These are phyloP conservation scores for Dasypus novemcinctus DNA, from an alignment of 2,113 vertebrate genomes.

Conservation along the genomic window DNA sequence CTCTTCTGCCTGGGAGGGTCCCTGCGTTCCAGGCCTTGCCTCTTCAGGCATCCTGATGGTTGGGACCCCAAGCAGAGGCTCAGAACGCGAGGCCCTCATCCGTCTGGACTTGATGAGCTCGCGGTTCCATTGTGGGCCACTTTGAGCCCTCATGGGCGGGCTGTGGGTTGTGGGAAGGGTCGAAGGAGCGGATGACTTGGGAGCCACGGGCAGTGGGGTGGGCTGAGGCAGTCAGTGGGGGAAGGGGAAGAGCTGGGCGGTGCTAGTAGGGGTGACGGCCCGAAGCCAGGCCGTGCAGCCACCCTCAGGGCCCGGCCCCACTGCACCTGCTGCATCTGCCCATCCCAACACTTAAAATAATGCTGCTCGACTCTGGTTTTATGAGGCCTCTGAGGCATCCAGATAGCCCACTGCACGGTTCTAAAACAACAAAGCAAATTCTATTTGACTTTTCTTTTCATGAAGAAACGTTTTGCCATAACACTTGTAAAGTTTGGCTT, in stretches of 20 bases:
- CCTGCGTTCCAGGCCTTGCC: not conserved
- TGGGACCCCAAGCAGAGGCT: fast-evolving
- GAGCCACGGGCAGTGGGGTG: fast-evolving
- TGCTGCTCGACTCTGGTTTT: fast-evolving
- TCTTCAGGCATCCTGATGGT: too few relatives aligned
- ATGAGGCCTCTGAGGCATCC: not conserved
- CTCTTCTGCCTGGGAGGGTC: not conserved
- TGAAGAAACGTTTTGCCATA: not conserved
- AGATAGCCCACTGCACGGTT: not conserved
- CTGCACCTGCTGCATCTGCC: too few relatives aligned
- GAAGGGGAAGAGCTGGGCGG: fast-evolving
- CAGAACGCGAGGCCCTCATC: fast-evolving
- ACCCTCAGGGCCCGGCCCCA: not conserved
- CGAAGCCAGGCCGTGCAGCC: not conserved
- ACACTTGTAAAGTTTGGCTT: not conserved
- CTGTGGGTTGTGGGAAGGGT: not conserved
- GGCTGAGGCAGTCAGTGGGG: not conserved
- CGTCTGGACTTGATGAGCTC: fast-evolving
- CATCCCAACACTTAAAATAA: too few relatives aligned
- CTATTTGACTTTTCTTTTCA: not conserved
- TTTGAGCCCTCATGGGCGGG: not conserved
- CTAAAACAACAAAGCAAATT: not conserved
- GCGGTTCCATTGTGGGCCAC: not conserved
- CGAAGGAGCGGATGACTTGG: not conserved
- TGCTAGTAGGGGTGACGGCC: not conserved